Percentiles rank a stretch among this genome's conserved stretches.
Conservation (phyloP, 2,113 vertebrate genomes). For the Leiothrix lutea region DNA sequence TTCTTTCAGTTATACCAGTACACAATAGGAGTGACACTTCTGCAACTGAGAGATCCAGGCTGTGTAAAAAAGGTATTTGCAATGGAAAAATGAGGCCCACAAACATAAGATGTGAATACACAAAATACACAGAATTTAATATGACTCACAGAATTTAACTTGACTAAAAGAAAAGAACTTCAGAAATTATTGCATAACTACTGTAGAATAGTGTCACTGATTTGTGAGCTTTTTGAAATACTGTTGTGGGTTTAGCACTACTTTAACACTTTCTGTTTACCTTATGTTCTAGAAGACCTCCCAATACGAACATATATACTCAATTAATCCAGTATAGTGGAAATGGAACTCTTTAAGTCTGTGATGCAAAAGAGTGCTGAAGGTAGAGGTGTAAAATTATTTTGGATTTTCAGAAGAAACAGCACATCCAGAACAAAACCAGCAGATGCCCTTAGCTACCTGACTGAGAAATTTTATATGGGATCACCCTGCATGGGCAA, state of each 20-base stretch:
- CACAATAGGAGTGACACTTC: constrained; percentile 13
- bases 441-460: background rate
- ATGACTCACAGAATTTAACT: background rate
- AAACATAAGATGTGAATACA: background rate
- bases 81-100: background rate
- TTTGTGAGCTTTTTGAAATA: background rate
- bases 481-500: rapidly evolving
- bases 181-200: background rate
- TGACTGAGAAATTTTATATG: background rate
- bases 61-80: constrained; percentile 11
- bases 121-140: background rate
- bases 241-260: background rate
- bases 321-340: background rate
- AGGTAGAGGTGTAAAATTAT: background rate
- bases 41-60: background rate
- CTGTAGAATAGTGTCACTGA: rapidly evolving
- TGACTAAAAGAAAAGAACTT: background rate
- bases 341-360: background rate
- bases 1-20: constrained; percentile 19
- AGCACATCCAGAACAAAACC: background rate
- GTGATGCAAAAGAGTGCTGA: background rate
- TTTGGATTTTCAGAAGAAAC: background rate
- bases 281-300: background rate
- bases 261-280: background rate
- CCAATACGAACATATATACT: background rate